Evolutionary conservation across 2,888 invertebrate species (phyloP).

Genomic region (Noctua fimbriata): DNA sequence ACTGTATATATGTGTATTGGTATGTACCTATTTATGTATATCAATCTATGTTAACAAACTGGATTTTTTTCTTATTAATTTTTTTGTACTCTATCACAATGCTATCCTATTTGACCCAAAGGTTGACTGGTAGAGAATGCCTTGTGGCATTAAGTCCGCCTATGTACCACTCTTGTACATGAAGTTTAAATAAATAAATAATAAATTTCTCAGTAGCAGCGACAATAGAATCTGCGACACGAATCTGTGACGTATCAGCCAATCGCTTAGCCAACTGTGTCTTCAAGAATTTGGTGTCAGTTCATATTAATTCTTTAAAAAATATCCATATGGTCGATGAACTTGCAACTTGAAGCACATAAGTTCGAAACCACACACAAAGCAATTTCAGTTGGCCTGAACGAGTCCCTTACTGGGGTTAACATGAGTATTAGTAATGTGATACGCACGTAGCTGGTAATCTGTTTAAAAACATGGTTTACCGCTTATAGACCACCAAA

Average conservation of each 20-base stretch:
- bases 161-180: too few species aligned
- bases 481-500: background rate
- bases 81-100: too few species aligned
- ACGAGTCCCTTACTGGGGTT: slow-evolving; percentile 1
- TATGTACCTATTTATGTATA: too few species aligned
- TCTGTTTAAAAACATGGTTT: background rate
- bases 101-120: too few species aligned
- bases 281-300: background rate
- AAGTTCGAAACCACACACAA: background rate
- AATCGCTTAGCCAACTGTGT: background rate
- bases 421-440: slow-evolving; percentile 31
- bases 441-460: background rate
- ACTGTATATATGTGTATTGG: too few species aligned
- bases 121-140: too few species aligned
- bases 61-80: too few species aligned
- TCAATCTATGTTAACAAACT: too few species aligned
- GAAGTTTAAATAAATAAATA: too few species aligned
- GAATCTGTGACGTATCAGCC: background rate
- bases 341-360: background rate
- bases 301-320: background rate
- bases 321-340: background rate
- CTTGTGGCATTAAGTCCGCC: too few species aligned
- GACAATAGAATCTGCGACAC: background rate
- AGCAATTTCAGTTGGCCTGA: background rate
- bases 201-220: too few species aligned